These are phyloP conservation scores for Merodon equestris DNA, from an alignment of 2,888 invertebrate species.

Conservation along the genomic window DNA sequence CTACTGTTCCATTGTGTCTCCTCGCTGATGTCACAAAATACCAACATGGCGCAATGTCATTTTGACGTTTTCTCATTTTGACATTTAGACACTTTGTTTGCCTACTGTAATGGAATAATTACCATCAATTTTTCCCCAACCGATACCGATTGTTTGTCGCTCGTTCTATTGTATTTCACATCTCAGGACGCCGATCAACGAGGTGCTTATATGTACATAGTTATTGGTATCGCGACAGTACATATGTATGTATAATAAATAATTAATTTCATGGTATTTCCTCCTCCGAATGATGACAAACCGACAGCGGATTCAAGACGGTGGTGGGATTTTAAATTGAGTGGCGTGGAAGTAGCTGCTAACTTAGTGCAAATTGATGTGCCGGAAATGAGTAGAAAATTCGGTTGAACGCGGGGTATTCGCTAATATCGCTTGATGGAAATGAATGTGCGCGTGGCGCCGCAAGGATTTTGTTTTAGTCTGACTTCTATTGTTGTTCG, in stretches of 20 bases:
- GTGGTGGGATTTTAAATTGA: no score
- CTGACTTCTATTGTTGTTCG: no score
- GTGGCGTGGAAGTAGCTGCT: slow-evolving; percentile 36
- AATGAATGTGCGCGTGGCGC: slow-evolving; percentile 34
- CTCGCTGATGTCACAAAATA: slow-evolving; percentile 9
- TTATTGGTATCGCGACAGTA: no score
- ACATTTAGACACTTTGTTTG: not conserved
- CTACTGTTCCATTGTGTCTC: slow-evolving; percentile 6
- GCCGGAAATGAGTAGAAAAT: slow-evolving; percentile 41
- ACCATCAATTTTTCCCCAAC: slow-evolving; percentile 33
- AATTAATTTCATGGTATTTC: slow-evolving; percentile 39
- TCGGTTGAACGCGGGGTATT: slow-evolving; percentile 28
- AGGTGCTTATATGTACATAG: no score
- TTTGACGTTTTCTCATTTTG: no score
- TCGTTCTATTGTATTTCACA: no score
- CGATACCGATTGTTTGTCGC: not conserved
- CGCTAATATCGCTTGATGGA: slow-evolving; percentile 31
- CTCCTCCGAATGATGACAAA: not conserved
- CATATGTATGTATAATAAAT: slow-evolving; percentile 20
- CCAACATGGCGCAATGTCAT: slow-evolving; percentile 2
- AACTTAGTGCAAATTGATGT: slow-evolving; percentile 59
- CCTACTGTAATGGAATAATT: slow-evolving; percentile 31
- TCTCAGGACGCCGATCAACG: no score
- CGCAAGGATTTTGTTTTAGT: slow-evolving; percentile 9
- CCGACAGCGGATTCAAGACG: not conserved